Percentiles rank a stretch among this genome's conserved stretches.
Evolutionary conservation across 2,888 invertebrate species (phyloP).

Genomic region (Halocaridina rubra): DNA sequence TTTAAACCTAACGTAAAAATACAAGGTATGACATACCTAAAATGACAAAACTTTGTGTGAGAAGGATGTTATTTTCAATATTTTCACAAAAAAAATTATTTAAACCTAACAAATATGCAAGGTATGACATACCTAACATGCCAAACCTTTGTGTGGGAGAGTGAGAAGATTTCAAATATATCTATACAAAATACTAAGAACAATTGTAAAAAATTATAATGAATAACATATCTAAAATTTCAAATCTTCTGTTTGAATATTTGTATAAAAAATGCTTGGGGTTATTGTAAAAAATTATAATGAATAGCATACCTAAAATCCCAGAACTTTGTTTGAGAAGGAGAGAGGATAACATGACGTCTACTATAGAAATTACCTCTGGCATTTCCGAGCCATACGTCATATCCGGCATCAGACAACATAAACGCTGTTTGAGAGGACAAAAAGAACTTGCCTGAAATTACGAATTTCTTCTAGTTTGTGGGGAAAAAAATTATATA

Average conservation of each 20-base stretch:
- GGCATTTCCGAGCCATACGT: slow-evolving; percentile 85
- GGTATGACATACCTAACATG: background rate
- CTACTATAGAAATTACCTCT: slow-evolving; percentile 79
- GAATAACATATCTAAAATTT: too few species aligned
- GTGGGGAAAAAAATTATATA: too few species aligned
- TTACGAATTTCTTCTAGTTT: too few species aligned
- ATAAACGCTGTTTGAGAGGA: slow-evolving; percentile 68
- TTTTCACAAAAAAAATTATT: background rate
- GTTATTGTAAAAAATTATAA: background rate
- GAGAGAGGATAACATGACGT: slow-evolving; percentile 71
- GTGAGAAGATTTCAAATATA: too few species aligned
- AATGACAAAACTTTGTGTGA: background rate
- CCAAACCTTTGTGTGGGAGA: too few species aligned
- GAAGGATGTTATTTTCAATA: background rate
- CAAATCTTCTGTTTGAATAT: too few species aligned
- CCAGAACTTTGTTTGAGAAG: slow-evolving; percentile 65
- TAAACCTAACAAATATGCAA: background rate
- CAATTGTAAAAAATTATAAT: too few species aligned
- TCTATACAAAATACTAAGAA: too few species aligned
- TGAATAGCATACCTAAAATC: slow-evolving; percentile 39
- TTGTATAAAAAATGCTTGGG: background rate
- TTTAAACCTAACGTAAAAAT: background rate
- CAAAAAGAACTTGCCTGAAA: too few species aligned
- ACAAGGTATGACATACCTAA: background rate
- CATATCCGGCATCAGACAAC: slow-evolving; percentile 75